Conservation (phyloP, 2,888 invertebrate genomes). For the Drosophila borborema region DNA sequence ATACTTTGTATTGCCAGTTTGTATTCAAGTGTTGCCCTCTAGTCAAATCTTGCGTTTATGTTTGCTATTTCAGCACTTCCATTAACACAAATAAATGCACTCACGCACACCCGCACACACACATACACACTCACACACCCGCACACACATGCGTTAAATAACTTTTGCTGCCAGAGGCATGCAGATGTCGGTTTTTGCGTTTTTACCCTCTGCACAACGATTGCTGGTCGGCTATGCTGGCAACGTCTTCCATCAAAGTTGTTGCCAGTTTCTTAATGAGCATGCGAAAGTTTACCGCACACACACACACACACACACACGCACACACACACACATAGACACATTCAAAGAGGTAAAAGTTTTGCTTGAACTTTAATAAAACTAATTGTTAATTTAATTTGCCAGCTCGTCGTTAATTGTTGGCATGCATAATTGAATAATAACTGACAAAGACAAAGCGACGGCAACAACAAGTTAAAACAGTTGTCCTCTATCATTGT, state of each 20-base stretch:
- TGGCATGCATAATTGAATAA: slow-evolving; percentile 84
- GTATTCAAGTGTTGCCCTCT: slow-evolving; percentile 35
- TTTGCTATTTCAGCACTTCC: slow-evolving; percentile 58
- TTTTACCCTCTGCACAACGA: slow-evolving; percentile 42
- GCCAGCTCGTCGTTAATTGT: slow-evolving; percentile 82
- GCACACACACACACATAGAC: not conserved
- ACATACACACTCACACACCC: not conserved
- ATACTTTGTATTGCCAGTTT: slow-evolving; percentile 20
- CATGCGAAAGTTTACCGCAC: slow-evolving; percentile 69
- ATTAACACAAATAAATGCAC: slow-evolving; percentile 28
- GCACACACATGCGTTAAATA: slow-evolving; percentile 39
- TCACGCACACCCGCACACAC: not conserved
- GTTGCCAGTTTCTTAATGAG: slow-evolving; percentile 70
- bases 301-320: slow-evolving; percentile 4
- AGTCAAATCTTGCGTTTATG: slow-evolving; percentile 49
- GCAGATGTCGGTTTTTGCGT: slow-evolving; percentile 36
- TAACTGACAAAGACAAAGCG: slow-evolving; percentile 63
- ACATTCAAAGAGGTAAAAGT: slow-evolving; percentile 39
- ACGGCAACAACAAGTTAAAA: slow-evolving; percentile 17
- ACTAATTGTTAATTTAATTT: slow-evolving; percentile 85
- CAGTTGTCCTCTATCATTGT: slow-evolving; percentile 30
- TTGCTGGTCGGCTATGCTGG: slow-evolving; percentile 33
- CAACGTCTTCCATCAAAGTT: slow-evolving; percentile 61
- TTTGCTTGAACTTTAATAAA: slow-evolving; percentile 83
- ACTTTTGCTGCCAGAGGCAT: slow-evolving; percentile 61